Conservation (phyloP, 2,888 invertebrate species). For the Chesias legatella region DNA sequence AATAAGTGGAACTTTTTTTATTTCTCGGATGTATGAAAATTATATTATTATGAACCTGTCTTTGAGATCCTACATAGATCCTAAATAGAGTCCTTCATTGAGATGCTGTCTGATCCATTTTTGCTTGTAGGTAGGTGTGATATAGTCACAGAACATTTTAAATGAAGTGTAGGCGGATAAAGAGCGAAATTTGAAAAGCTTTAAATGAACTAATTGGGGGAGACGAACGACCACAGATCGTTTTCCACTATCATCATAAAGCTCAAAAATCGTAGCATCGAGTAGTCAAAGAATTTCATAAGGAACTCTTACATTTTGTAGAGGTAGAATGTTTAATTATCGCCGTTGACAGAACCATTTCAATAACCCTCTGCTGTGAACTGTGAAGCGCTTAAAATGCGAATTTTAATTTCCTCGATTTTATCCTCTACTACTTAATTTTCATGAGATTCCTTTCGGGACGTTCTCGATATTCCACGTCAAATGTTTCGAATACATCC, state of each 20-base stretch:
- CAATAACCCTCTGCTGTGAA: too few relatives aligned
- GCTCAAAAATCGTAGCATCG: conserved; percentile 3
- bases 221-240: conserved; percentile 14
- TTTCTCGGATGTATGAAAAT: conserved; percentile 16
- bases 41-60: too few relatives aligned
- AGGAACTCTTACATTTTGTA: background rate
- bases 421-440: background rate
- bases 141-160: too few relatives aligned
- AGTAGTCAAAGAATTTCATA: conserved; percentile 4
- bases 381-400: too few relatives aligned
- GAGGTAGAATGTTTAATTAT: conserved; percentile 5
- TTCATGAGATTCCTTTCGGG: conserved; percentile 7
- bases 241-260: background rate
- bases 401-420: background rate
- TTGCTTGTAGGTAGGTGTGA: conserved; percentile 44
- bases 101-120: conserved; percentile 10
- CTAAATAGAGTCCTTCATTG: too few relatives aligned
- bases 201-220: conserved; percentile 27
- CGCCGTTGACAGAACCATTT: background rate
- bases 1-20: conserved; percentile 18
- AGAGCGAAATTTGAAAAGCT: conserved; percentile 44
- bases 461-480: conserved; percentile 23
- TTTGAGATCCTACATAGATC: too few relatives aligned
- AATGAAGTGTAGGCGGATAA: conserved; percentile 51
- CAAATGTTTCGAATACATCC: conserved; percentile 33